Percentiles rank a stretch among this genome's conserved stretches.
phyloP scores from a whole-genome alignment of 2,797 vertebrate species.

The Semaprochilodus insignis region DNA sequence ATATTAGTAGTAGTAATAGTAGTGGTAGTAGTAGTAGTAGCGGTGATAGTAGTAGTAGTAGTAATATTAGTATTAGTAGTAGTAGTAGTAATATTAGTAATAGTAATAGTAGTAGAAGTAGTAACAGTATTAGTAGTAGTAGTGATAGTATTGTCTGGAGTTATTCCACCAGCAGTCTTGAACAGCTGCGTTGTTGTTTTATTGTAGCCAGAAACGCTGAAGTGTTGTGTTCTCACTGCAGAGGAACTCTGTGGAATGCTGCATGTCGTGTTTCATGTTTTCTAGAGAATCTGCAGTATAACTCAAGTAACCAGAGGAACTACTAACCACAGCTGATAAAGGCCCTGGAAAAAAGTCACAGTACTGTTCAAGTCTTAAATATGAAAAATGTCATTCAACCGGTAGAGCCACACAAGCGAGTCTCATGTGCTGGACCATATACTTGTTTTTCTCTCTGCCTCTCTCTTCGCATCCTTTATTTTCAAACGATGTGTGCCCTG shows the following conservation, averaged over 20 bases:
- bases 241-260: slow-evolving; percentile 45
- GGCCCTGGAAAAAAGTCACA: neutral
- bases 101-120: too few species aligned
- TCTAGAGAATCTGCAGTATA: slow-evolving; percentile 27
- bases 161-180: too few species aligned
- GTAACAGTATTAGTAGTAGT: too few species aligned
- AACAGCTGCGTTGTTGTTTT: neutral
- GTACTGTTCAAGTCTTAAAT: neutral
- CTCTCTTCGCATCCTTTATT: neutral
- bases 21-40: too few species aligned
- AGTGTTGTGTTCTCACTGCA: slow-evolving; percentile 37
- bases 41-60: too few species aligned
- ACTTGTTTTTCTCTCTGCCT: neutral
- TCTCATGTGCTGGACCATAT: neutral
- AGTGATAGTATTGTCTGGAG: too few species aligned
- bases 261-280: slow-evolving; percentile 29
- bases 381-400: slow-evolving; percentile 5
- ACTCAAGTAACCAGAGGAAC: neutral
- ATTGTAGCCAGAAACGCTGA: neutral
- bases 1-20: too few species aligned
- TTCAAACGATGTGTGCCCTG: neutral
- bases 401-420: neutral
- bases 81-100: too few species aligned
- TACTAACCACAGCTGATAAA: neutral
- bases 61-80: too few species aligned